phyloP scores from a whole-genome alignment of 2,888 invertebrate genomes.

The Aquatica leii region DNA sequence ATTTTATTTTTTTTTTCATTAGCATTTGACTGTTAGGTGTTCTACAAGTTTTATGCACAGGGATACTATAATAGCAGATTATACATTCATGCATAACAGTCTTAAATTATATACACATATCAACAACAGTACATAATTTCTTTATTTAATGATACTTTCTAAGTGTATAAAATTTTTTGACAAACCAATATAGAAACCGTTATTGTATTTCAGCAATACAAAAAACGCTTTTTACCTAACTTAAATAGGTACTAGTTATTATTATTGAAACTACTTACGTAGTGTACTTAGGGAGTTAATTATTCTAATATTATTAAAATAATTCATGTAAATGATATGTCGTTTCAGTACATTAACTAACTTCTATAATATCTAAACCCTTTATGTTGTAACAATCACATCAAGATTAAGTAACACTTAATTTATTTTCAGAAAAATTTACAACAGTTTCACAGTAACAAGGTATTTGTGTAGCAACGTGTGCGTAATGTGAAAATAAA shows the following conservation, averaged over 20 bases:
- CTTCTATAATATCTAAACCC: constrained; percentile 19
- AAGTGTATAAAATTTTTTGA: constrained; percentile 29
- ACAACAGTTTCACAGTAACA: constrained; percentile 27
- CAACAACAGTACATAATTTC: constrained; percentile 28
- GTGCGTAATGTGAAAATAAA: constrained; percentile 34
- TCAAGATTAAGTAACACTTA: constrained; percentile 36
- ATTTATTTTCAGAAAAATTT: constrained; percentile 27
- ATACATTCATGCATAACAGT: constrained; percentile 35
- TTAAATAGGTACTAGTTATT: constrained; percentile 14
- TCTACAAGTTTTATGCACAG: constrained; percentile 32
- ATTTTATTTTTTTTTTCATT: constrained; percentile 30
- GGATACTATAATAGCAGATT: constrained; percentile 26
- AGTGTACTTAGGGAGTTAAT: constrained; percentile 7
- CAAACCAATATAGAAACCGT: constrained; percentile 11
- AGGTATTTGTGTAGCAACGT: constrained; percentile 43
- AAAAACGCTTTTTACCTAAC: constrained; percentile 13
- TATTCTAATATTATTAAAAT: constrained; percentile 13
- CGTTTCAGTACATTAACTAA: constrained; percentile 27
- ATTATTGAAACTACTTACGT: constrained; percentile 12
- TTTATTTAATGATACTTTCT: constrained; percentile 15
- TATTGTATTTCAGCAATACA: neutral
- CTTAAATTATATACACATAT: constrained; percentile 35
- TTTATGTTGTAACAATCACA: constrained; percentile 31
- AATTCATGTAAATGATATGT: constrained; percentile 14
- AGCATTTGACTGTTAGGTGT: constrained; percentile 27